Base-by-base conservation (phyloP, 2,797 vertebrate species). In the Rhinatrema bivittatum region DNA sequence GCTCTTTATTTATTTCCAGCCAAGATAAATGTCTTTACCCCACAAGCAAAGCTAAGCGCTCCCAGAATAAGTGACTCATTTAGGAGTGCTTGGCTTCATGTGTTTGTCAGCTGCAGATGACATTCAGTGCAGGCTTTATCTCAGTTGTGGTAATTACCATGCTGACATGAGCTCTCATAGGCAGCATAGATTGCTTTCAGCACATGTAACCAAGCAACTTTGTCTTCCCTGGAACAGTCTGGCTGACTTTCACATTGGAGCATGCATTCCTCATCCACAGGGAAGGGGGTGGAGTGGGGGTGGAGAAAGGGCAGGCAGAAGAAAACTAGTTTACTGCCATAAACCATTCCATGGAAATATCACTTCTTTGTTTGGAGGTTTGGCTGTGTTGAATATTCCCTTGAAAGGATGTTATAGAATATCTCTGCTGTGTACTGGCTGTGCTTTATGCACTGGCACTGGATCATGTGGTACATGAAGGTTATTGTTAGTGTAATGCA, bases 101-200 rank as follows among this genome's bases (percentile, higher is more conserved):
- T 26, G 51, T 67, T 41, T 68, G 68, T 78, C 70, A 74, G 69
- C 42, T 53, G 62, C 68, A 67, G 60, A 68, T 71, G 68, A 74
- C 76, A 71, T 71, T 77, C 73, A 77, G 41, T 56, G 50, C 55
- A 58, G 49, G 67, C 56, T 70, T 76, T 75, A 65, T 78, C 73
- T 73, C 69, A 62, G 42, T 35, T 68, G 54, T 65, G 52, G 59
- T 66, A 77, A 79, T 73, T 76, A 70, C 53, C 42, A 33, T 39
- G 46, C 56, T 66, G 68, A 72, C 63, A 75, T 30, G 57, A 71
- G 62, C 39, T 62, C 60, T 56, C 55, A 60, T 35, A 62, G 32
- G 35, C 50, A 50, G 50, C 32, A 53, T 48, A 72, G 61, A 65
- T 46, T 70, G 60, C 62, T 72, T 63, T 60, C 68, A 65, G 48